Base-by-base conservation (phyloP, 2,888 invertebrate species). In the Stenichneumon culpator region DNA sequence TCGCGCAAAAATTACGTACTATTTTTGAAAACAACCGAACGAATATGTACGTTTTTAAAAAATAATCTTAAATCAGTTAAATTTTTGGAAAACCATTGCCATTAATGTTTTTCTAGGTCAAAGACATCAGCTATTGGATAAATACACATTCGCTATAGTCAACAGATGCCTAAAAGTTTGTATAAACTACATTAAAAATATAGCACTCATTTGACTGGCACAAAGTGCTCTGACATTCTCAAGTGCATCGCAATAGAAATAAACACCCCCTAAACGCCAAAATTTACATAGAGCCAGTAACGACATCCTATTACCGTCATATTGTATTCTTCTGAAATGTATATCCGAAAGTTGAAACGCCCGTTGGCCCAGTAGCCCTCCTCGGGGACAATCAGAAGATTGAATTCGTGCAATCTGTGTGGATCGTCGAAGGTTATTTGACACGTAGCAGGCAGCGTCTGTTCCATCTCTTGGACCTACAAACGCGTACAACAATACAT, bases 251-350 rank as follows among this genome's bases (percentile, higher is more conserved):
- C 11, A 39, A 9, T 0, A 7, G 9, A 2, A 54, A 54, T 3
- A 9, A 7, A 7, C 9, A 2, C 22, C 19, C 1, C 5, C 19
- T 28, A 28, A 28, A 28, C 19, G 19, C 19, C n/a, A 52, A 52
- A 7, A 19, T 11, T 11, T 11, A 32, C n/a, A n/a, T 9, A 36
- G 19, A 16, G 39, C 63, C 0, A 19, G 32, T 6, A 67, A 78
- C 52, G 44, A 52, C 16, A 47, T 47, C 57, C 92, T 96, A 96
- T 96, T 95, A 98, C 98, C 94, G 97, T 97, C 97, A 98, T 98
- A 94, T 99, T 99, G 95, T 99, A 99, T 89, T 99, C 99, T 92
- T 98, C 98, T 32, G 98, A 97, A 82, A 99, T 97, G 91, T 95
- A 95, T 89, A 99, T 96, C 92, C 96, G 96, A 94, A 99, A 99